Evolutionary conservation across 2,888 invertebrate species (phyloP), one percentile per base, ranked within the genome.

Genomic region (Oxytorus armatus): DNA sequence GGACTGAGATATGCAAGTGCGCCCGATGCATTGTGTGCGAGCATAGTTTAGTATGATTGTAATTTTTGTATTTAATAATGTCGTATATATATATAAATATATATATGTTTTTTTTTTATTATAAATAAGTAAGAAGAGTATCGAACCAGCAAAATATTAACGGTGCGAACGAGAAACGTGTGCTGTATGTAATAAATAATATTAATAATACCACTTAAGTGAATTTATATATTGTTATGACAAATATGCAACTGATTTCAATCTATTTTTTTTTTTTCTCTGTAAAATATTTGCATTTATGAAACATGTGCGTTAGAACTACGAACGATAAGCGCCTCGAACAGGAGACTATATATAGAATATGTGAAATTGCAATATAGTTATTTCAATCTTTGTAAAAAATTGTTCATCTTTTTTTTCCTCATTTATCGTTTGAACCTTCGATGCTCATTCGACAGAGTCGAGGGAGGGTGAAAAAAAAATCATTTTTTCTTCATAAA

Each of bases 201-300:
- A 85, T 42, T 84, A 74, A 73, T 74, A 68, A 72, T 72, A 18
- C 11, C 66, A 76, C 51, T 53, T 87, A 87, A 86, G 88, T 82
- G 87, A 84, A 89, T 88, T 88, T 88, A 87, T 89, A 88, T 85
- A 87, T 89, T 90, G 90, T 90, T 91, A 89, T 86, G 88, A 86
- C 88, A 87, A 87, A 88, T 89, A 89, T 88, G 86, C 88, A 88
- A 86, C 85, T 88, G 88, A 88, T 89, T 86, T 87, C 90, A 89
- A 39, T 49, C 14, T 53, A 49, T 59, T 36, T 68, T 14, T 36
- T 21, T 36, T 18, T 44, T 44, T 33, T 63, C 39, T 65, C 51
- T 79, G 79, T 79, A 79, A 75, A 79, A 68, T 76, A 79, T 76
- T 63, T 47, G 70, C 70, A 14, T 39, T 47, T 36, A 55, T 18